Evolutionary conservation across 1,140 invertebrate genomes (phyloP).

Genomic region (Brachionus plicatilis): DNA sequence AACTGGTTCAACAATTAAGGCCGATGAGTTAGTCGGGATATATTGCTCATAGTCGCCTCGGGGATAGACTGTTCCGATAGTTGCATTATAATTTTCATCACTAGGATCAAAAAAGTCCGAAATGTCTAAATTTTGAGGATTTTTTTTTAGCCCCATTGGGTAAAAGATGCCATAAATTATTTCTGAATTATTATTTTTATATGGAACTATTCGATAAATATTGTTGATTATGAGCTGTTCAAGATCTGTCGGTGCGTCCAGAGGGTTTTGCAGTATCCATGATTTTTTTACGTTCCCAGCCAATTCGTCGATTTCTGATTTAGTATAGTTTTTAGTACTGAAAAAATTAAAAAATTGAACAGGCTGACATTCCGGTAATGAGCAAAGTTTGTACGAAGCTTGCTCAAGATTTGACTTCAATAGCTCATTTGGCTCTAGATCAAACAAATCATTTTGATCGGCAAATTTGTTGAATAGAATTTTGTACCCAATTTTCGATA

Average conservation of each 20-base stretch:
- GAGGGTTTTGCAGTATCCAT: neutral
- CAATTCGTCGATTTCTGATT: neutral
- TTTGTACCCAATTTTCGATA: neutral
- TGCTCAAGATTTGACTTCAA: neutral
- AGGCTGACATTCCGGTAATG: neutral
- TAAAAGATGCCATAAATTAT: constrained; percentile 23
- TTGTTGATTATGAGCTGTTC: neutral
- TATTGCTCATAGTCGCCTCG: neutral
- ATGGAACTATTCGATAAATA: neutral
- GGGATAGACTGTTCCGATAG: neutral
- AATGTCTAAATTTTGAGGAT: constrained; percentile 4
- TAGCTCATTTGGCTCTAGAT: neutral
- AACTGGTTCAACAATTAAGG: neutral
- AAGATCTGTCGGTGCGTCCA: neutral
- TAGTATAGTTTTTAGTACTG: neutral
- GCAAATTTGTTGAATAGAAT: neutral
- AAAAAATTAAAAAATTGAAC: constrained; percentile 1
- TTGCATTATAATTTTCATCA: neutral
- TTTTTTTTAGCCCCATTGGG: neutral
- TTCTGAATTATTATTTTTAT: neutral
- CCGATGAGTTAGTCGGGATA: neutral
- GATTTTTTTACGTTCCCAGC: neutral
- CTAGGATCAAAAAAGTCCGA: constrained; percentile 3
- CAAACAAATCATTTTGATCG: constrained; percentile 21
- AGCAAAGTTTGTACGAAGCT: neutral